Evolutionary conservation across 2,113 vertebrate species (phyloP), one percentile per base, ranked within the genome.

Genomic region (Dipodomys spectabilis): DNA sequence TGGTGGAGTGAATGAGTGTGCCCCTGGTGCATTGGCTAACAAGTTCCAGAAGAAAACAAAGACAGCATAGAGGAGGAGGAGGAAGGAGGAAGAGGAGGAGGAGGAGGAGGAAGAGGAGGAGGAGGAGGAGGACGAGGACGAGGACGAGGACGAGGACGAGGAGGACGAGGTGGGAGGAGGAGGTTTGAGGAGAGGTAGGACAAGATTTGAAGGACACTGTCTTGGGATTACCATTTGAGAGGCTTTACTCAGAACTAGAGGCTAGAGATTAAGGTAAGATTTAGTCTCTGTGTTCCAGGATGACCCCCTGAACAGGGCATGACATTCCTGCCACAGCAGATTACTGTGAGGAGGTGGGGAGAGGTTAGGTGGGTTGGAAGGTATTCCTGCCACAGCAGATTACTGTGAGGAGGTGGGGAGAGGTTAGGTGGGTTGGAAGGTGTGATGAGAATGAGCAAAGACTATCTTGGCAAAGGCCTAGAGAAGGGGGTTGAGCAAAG

Each of bases 271-370:
- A 10, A 23, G 10, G 6, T 32, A 28, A 88, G 72, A 6, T 15
- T 69, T 71, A 30, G 44, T 16, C 57, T 64, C n/a, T 19, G 44
- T 10, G 12, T 25, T 68, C 7, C 5, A n/a, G 27, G 57, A 23
- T 12, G 3, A 78, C 6, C 62, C 16, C 27, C 2, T 16, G 30
- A 19, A 27, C 5, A 6, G 32, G 53, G 35, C 32, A 39, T 65
- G 16, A 18, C 53, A 57, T 57, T 18, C 15, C 12, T 57, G 53
- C 53, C 53, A 57, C 53, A 13, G 15, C 53, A 57, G 53, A 57
- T 2, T 1, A 0, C 10, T 69, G n/a, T n/a, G 27, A 45, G 28
- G 3, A 28, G 27, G 23, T 25, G 30, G 1, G 28, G 22, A 3
- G 6, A 23, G 19, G 16, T 25, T 12, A 45, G 44, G 7, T 6